Base-by-base conservation (phyloP, 2,797 vertebrate genomes). In the Stomatorhinus walkeri region DNA sequence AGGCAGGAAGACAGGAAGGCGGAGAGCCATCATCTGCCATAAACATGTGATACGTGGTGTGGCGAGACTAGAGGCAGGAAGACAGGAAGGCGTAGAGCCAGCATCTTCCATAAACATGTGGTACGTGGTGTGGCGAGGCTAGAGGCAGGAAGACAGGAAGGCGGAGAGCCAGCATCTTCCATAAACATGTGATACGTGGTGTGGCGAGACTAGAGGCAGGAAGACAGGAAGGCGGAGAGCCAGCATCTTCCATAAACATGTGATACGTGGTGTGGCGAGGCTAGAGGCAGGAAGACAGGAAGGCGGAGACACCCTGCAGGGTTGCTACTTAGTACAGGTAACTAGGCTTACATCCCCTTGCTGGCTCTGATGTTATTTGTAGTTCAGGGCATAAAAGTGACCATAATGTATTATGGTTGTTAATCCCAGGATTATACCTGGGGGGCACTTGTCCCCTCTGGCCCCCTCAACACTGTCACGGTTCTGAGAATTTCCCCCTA, bases 381-480 rank as follows among this genome's bases (percentile, higher is more conserved):
- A 19, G 36, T 79, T 79, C 72, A 79, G 72, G 72, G 6, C 72
- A 79, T 79, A n/a, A 79, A 79, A 40, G 36, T 79, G 16, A 43
- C 72, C 32, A n/a, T 79, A 79, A 79, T 79, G 72, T 79, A 16
- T 79, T 79, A 43, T 79, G 72, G 72, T 40, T 79, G 72, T 79
- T 79, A 40, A 79, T 43, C 72, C 72, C 81, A 48, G 81, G 46
- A 51, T 51, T 85, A 48, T 85, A 48, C 81, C 43, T 85, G n/a
- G 19, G 81, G 40, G 81, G 43, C n/a, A 48, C 48, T 85, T 51
- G 40, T 85, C n/a, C 81, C n/a, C 12, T 51, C 19, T 24, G 24
- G 32, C 72, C 36, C 72, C 64, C 72, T 43, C 72, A 79, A 43
- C 72, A 56, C 49, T 89, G 87, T 76, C 61, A 51, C 2, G 48